phyloP scores from a whole-genome alignment of 2,888 invertebrate species.

The Cistogaster globosa region DNA sequence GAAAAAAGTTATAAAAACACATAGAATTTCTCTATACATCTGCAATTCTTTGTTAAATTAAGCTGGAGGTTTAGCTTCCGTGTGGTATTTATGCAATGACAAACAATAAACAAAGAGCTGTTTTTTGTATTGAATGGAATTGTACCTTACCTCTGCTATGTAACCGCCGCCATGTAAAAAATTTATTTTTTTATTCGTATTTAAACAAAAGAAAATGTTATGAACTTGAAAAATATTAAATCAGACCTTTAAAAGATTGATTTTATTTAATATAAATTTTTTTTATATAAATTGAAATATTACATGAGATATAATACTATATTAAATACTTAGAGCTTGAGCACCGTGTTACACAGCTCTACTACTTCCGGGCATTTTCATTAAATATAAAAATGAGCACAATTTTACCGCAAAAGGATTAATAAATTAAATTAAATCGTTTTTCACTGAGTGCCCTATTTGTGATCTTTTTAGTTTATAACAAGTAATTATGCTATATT shows the following conservation, averaged over 20 bases:
- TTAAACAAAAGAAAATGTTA: not conserved
- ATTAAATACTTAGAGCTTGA: too few species aligned
- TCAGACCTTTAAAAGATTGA: conserved; percentile 7
- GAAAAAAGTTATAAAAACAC: not conserved
- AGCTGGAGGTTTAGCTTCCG: conserved; percentile 58
- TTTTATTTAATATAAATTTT: not conserved
- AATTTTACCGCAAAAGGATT: too few species aligned
- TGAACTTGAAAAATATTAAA: conserved; percentile 19
- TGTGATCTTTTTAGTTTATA: too few species aligned
- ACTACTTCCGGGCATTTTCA: too few species aligned
- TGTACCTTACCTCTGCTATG: not conserved
- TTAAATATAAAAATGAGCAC: too few species aligned
- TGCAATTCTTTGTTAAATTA: conserved; percentile 5
- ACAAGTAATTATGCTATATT: too few species aligned
- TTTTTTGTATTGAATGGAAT: conserved; percentile 52
- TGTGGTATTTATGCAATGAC: conserved; percentile 58
- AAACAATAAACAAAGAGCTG: conserved; percentile 25
- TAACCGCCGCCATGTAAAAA: conserved; percentile 1
- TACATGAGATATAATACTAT: too few species aligned
- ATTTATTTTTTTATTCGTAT: not conserved
- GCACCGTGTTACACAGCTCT: too few species aligned
- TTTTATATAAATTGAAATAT: too few species aligned
- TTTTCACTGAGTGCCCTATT: too few species aligned
- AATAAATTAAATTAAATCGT: too few species aligned
- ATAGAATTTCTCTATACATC: not conserved